Base-by-base conservation (phyloP, 2,797 vertebrate genomes). In the Aselliscus stoliczkanus region DNA sequence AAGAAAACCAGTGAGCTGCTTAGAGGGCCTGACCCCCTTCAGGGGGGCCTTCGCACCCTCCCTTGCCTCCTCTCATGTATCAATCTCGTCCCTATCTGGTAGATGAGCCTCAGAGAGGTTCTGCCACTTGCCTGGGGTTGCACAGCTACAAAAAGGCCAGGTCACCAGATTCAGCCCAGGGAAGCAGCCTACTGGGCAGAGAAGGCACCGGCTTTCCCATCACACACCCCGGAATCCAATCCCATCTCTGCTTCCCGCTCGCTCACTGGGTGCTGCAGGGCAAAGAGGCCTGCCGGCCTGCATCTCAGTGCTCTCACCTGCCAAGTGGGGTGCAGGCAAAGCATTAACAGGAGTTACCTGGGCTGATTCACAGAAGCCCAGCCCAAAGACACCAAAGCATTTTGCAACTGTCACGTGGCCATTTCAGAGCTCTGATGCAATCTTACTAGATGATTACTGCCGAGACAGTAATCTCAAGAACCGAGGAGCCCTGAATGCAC, bases 261-360 rank as follows among this genome's bases (percentile, higher is more conserved):
- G 2, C 47, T 25, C 14, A 5, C 14, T 21, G 56, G 47, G 31
- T 0, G 0, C 76, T 23, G 13, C 12, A 6, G 10, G 73, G 47
- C 58, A 79, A 15, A 72, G 77, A 14, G 31, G 1, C 12, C 65
- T 29, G 1, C 44, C 7, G 0, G 6, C 20, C 13, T 77, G 44
- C 77, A 56, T 15, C 84, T 34, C 23, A 12, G 60, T 14, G 50
- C 86, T 89, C 90, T 39, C 44, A 0, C 34, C 29, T 7, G 23
- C 39, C 34, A 62, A 21, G 15, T 10, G 6, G 9, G 65, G 31
- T 0, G 2, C 2, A 58, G 39, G n/a, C 7, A 7, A 58, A 50
- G 44, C 44, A 34, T 34, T 69, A 7, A 39, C 18, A 10, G 65
- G 17, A 54, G 39, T 25, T 5, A 8, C 8, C 20, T 1, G 8